Percentiles rank a stretch among this genome's conserved stretches.
phyloP scores from a whole-genome alignment of 2,888 invertebrate genomes.

The Sarcophaga carnaria region DNA sequence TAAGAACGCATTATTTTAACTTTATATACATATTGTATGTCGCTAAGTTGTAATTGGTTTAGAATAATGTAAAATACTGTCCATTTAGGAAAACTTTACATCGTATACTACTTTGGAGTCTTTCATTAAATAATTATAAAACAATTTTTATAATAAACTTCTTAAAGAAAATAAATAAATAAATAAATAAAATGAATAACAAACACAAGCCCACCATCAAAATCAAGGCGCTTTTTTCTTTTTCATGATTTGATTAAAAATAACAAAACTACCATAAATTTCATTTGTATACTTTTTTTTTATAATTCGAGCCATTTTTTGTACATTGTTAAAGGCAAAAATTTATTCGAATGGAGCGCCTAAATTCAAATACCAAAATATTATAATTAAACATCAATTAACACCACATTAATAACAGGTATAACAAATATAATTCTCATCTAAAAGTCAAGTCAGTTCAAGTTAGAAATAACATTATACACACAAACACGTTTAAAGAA shows the following conservation, averaged over 20 bases:
- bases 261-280: slow-evolving; percentile 7
- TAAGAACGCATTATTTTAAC: slow-evolving; percentile 31
- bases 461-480: too few relatives aligned
- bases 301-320: slow-evolving; percentile 14
- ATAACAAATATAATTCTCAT: slow-evolving; percentile 1
- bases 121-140: slow-evolving; percentile 4
- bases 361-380: slow-evolving; percentile 45
- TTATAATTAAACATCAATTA: slow-evolving; percentile 6
- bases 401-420: slow-evolving; percentile 2
- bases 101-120: background rate
- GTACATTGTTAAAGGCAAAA: background rate
- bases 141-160: background rate
- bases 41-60: slow-evolving; percentile 23
- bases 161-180: slow-evolving; percentile 26
- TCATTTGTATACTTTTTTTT: slow-evolving; percentile 48
- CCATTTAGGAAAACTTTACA: slow-evolving; percentile 16
- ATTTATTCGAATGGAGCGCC: slow-evolving; percentile 34
- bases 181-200: slow-evolving; percentile 59
- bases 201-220: slow-evolving; percentile 61
- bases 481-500: background rate
- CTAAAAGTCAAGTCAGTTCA: too few relatives aligned
- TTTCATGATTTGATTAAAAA: slow-evolving; percentile 1
- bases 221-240: slow-evolving; percentile 49
- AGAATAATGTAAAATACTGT: slow-evolving; percentile 20
- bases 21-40: slow-evolving; percentile 7